Evolutionary conservation across 2,113 vertebrate species (phyloP), one percentile per base, ranked within the genome.

Genomic region (Vulpes lagopus): DNA sequence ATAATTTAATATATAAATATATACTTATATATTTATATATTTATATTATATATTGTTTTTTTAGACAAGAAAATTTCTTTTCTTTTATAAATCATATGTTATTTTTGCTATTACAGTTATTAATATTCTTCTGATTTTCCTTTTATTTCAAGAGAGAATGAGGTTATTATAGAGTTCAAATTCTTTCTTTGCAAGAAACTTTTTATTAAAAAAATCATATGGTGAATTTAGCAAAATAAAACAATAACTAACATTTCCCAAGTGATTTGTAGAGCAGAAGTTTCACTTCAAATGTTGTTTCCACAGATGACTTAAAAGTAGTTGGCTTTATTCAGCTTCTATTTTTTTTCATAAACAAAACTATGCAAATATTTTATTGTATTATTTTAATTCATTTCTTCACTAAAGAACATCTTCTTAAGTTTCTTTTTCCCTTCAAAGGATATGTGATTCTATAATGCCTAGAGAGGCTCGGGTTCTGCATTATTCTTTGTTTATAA

Each of bases 201-300:
- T 89, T 82, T 64, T 69, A 64, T 43, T 15, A 49, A 60, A 53
- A 62, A 96, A 89, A 67, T 43, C 15, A 88, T 53, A 38, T 17
- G 19, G 15, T 55, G 11, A 87, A 60, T 73, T 96, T 64, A 95
- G 94, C 35, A 89, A 88, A 80, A 67, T 65, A 67, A 79, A 84
- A 74, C 51, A 89, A 25, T 32, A 14, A n/a, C 51, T 84, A 59
- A 1, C 27, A 76, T 67, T 83, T 89, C 4, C 17, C 60, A 89
- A 81, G 62, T 76, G 32, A 83, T 71, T 88, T 91, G 43, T 64
- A 30, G 12, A 80, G 12, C 14, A n/a, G 49, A 86, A 32, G 8
- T 65, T 87, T 95, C 32, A 49, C 67, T 93, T 94, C 30, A 80
- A 80, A 53, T 91, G 7, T 51, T 78, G 0, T 80, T 97, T 73